Evolutionary conservation across 2,113 vertebrate species (phyloP).

Genomic region (Campylomormyrus tamandua): DNA sequence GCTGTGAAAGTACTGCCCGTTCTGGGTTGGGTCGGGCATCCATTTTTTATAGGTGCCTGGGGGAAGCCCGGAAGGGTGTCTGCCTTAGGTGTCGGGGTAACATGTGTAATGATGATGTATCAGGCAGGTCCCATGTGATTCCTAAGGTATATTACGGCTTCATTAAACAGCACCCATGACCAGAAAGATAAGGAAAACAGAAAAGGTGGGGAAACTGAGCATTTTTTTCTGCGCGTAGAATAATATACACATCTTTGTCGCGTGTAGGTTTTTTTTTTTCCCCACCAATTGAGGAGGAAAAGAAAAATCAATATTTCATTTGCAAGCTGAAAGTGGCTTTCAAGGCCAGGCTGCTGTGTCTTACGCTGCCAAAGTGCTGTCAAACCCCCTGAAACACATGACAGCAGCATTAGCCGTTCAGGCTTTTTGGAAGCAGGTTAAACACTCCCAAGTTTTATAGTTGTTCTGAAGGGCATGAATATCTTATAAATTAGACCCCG

Average conservation of each 20-base stretch:
- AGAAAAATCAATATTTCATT: conserved; percentile 22
- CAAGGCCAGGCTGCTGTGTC: conserved; percentile 26
- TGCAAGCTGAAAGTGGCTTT: conserved; percentile 29
- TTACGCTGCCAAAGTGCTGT: conserved; percentile 30
- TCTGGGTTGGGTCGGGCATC: neutral
- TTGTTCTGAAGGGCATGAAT: conserved; percentile 32
- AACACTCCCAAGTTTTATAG: conserved; percentile 41
- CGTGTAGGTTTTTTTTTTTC: neutral
- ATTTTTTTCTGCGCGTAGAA: neutral
- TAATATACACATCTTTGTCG: neutral
- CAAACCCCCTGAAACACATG: conserved; percentile 39
- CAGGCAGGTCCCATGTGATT: neutral
- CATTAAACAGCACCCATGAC: neutral
- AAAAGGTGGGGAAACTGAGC: neutral
- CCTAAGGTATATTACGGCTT: neutral
- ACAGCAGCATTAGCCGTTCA: conserved; percentile 35
- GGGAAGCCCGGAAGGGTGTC: neutral
- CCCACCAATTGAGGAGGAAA: neutral
- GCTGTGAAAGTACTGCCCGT: neutral
- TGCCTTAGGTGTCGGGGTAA: neutral
- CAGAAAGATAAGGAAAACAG: neutral
- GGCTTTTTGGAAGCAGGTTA: conserved; percentile 34
- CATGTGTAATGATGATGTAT: neutral
- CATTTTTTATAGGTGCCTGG: conserved; percentile 2
- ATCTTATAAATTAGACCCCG: conserved; percentile 20